A percentile compares a stretch with the other conserved stretches of the same genome.
These are phyloP conservation scores for Oncorhynchus kisutch DNA, from an alignment of 2,113 vertebrate genomes.

Conservation along the genomic window DNA sequence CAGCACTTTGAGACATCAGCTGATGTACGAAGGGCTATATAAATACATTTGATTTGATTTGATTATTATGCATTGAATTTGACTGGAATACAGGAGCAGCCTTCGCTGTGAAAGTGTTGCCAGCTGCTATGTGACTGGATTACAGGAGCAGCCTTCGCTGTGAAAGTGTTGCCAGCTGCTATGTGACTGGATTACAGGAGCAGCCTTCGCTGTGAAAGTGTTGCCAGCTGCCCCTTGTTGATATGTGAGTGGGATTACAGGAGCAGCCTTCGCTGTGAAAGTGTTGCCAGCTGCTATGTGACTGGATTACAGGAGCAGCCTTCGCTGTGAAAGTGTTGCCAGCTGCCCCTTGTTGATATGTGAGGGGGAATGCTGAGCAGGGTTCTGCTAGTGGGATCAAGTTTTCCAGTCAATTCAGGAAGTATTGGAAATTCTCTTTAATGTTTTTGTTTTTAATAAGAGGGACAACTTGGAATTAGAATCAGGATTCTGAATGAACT, in stretches of 20 bases:
- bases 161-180: neutral
- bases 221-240: neutral
- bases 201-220: constrained; percentile 14
- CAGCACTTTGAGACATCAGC: too few species aligned
- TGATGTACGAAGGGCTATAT: too few species aligned
- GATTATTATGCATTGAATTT: constrained; percentile 9
- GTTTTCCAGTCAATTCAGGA: neutral
- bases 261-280: constrained; percentile 22
- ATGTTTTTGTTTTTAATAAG: too few species aligned
- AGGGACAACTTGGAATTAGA: too few species aligned
- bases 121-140: neutral
- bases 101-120: neutral
- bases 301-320: constrained; percentile 14
- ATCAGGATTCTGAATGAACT: too few species aligned
- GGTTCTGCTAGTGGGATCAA: too few species aligned
- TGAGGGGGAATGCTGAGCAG: neutral
- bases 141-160: constrained; percentile 14
- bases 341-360: neutral
- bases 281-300: neutral
- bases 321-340: neutral
- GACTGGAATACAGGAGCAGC: constrained; percentile 13
- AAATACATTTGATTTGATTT: neutral
- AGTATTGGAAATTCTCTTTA: neutral
- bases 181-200: neutral
- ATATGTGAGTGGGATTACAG: neutral